These are phyloP conservation scores for Atractosteus spatula DNA, from an alignment of 2,113 vertebrate species.

Conservation along the genomic window DNA sequence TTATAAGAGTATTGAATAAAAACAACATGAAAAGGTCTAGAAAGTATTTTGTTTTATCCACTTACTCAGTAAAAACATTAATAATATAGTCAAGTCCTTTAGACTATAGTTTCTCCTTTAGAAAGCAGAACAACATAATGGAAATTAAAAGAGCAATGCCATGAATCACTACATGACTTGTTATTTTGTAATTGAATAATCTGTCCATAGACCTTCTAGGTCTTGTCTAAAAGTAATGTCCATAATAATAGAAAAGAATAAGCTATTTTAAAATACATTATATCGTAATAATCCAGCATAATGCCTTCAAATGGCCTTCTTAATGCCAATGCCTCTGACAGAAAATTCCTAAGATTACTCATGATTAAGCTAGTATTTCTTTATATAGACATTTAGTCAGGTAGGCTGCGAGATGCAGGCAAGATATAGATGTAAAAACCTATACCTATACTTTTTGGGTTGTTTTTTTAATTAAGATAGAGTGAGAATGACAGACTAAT, in stretches of 20 bases:
- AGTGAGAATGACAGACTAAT: slow-evolving; percentile 32
- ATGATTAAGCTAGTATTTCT: slow-evolving; percentile 12
- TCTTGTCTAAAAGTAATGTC: background rate
- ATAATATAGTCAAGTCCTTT: too few relatives aligned
- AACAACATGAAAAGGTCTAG: too few relatives aligned
- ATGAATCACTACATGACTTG: too few relatives aligned
- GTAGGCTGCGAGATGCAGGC: slow-evolving; percentile 11
- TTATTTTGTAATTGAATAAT: too few relatives aligned
- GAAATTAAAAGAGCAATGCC: too few relatives aligned
- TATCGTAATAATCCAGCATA: slow-evolving; percentile 5
- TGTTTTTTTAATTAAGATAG: slow-evolving; percentile 31
- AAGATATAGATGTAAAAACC: background rate
- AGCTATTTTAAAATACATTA: slow-evolving; percentile 3
- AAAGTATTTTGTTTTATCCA: too few relatives aligned
- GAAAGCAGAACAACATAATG: too few relatives aligned
- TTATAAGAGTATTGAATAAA: too few relatives aligned
- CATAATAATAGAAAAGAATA: background rate
- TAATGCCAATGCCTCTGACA: slow-evolving; percentile 11
- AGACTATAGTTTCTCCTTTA: too few relatives aligned
- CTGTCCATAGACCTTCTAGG: background rate
- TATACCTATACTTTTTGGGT: slow-evolving; percentile 8
- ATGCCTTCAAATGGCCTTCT: slow-evolving; percentile 4
- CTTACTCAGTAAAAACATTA: too few relatives aligned
- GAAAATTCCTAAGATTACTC: slow-evolving; percentile 12
- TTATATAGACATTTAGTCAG: slow-evolving; percentile 13